Evolutionary conservation across 2,888 invertebrate species (phyloP), one percentile per base, ranked within the genome.

Genomic region (Globia sparganii): DNA sequence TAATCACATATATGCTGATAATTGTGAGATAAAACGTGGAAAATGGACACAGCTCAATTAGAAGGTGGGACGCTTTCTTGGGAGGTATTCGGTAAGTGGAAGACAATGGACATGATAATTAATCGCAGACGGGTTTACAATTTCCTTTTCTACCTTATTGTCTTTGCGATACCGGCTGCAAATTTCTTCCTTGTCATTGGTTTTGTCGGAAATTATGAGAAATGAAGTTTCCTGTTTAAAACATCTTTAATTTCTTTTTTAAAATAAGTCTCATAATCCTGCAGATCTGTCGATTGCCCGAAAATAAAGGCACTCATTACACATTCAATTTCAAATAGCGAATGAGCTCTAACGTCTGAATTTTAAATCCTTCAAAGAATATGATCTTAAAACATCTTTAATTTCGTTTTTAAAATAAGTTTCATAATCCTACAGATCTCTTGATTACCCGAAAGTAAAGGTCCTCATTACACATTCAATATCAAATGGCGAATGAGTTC

Each of bases 1-100:
- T 87, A 80, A 86, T 87, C 78, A 78, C 80, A 81, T 72, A 73
- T 78, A 71, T 80, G 77, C 46, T 81, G 70, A 70, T 86, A 84
- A 85, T 87, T 77, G 74, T 80, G 81, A 86, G 85, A 88, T 83
- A 79, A 80, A 78, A 75, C 67, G 28, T 69, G 58, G 46, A 66
- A 78, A 81, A 77, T 64, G 83, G 82, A 79, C 86, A 75, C 31
- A 59, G 34, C 2, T 65, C 78, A 67, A 78, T 66, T 64, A 64
- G 53, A 69, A 59, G 74, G 73, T 77, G 77, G 62, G 75, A 75
- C 72, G 72, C 74, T 87, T 86, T 86, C 87, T 87, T 74, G 75
- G 65, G 34, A 64, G 78, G 69, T 66, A 86, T 82, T 82, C 70
- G 46, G 62, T 69, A 80, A 73, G 73, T 71, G 28, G 46, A 18